Base-by-base conservation (phyloP, 2,888 invertebrate genomes). In the Spisula subtruncata region DNA sequence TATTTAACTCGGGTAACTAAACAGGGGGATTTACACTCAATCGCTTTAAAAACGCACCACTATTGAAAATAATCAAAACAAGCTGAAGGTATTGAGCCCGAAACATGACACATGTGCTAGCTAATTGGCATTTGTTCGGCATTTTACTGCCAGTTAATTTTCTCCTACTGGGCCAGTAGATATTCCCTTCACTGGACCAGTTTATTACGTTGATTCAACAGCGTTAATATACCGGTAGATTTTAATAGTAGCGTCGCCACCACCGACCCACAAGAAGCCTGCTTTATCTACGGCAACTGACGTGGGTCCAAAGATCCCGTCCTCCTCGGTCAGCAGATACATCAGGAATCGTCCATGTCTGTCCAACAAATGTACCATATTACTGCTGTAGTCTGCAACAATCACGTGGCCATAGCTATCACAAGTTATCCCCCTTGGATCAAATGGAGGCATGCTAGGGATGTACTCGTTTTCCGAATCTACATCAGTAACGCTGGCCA, bases 391-490 rank as follows among this genome's bases (percentile, higher is more conserved):
- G 90, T 95, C 95, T 0, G 94, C 93, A 1, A 95, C 93, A 20
- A 95, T 93, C 88, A 95, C 93, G 48, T 94, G 93, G 60, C 94
- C 95, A 85, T 93, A 94, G 35, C 90, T 92, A 85, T 95, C 94
- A 82, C 94, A 94, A 71, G 94, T 93, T 82, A 94, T 92, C 14
- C 94, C 94, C 66, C 94, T 93, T 32, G 95, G 94, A 84, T 93
- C 93, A 81, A 94, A 94, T 8, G 90, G 88, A 48, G 90, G 90
- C 71, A 91, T 79, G 20, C 86, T 81, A 14, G 84, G 82, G 1
- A 79, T 48, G 46, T 81, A 91, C 14, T 86, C 88, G 0, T 91
- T 81, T 46, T 84, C 90, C 0, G 79, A 80, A 14, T 85, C 85
- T 6, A 89, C 81, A 25, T 89, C 89, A n/a, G 92, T 90, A 5